phyloP scores from a whole-genome alignment of 2,888 invertebrate genomes.

The Chloroclysta siterata region DNA sequence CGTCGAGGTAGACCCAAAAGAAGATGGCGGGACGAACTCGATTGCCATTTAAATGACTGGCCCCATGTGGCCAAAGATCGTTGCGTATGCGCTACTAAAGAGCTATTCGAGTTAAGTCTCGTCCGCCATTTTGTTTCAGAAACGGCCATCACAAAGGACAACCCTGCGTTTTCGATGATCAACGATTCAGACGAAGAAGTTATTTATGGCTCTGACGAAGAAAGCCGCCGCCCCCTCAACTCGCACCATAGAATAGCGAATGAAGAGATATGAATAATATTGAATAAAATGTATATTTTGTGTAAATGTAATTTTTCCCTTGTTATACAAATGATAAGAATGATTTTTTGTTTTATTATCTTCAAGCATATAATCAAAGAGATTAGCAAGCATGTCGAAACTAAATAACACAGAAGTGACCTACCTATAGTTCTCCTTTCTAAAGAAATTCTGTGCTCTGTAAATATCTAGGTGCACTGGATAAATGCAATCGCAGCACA shows the following conservation, averaged over 20 bases:
- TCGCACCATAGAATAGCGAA: conserved; percentile 88
- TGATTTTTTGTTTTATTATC: conserved; percentile 18
- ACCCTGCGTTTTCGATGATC: conserved; percentile 99
- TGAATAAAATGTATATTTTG: conserved; percentile 37
- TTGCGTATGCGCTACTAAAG: too few species aligned
- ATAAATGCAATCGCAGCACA: conserved; percentile 11
- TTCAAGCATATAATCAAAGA: background rate
- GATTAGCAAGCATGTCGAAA: background rate
- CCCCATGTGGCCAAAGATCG: too few species aligned
- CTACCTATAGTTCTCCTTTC: background rate
- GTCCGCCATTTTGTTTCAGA: conserved; percentile 84
- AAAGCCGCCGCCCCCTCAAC: conserved; percentile 92
- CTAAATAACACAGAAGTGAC: background rate
- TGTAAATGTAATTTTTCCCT: conserved; percentile 36
- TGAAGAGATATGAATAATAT: conserved; percentile 72
- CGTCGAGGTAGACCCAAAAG: too few species aligned
- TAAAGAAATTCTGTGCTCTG: conserved; percentile 3
- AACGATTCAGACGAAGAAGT: conserved; percentile 99
- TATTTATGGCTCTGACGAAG: conserved; percentile 96
- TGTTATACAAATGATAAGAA: conserved; percentile 39
- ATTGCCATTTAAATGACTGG: too few species aligned
- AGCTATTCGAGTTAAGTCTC: conserved; percentile 4
- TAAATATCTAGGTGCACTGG: conserved; percentile 1
- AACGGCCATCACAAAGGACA: conserved; percentile 96
- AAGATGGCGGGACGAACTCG: too few species aligned